phyloP scores from a whole-genome alignment of 2,113 vertebrate species.

The Ciconia boyciana region DNA sequence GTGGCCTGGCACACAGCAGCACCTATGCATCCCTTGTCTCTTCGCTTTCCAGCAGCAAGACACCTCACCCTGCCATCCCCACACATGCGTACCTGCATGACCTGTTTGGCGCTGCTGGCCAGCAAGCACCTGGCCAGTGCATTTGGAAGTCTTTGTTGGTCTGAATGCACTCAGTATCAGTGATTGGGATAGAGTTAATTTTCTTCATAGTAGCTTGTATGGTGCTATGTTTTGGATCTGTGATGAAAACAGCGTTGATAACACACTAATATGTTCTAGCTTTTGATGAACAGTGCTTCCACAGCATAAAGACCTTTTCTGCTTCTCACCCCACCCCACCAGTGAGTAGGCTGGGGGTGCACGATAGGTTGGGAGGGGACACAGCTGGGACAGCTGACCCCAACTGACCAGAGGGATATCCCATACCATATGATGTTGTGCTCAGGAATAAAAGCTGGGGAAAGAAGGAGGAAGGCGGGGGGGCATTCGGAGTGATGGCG shows the following conservation, averaged over 20 bases:
- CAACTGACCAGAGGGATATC: fast-evolving
- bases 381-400: neutral
- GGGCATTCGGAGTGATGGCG: fast-evolving
- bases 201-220: neutral
- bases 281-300: neutral
- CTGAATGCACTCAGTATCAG: neutral
- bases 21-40: neutral
- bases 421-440: neutral
- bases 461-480: neutral
- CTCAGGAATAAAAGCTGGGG: neutral
- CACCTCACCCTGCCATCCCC: neutral
- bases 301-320: neutral
- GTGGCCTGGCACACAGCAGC: neutral
- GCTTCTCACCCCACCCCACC: neutral
- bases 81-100: neutral
- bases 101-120: neutral
- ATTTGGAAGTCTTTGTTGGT: neutral
- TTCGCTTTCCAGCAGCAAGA: neutral
- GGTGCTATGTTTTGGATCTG: neutral
- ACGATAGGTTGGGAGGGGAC: neutral
- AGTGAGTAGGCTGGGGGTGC: neutral
- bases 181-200: neutral
- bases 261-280: neutral
- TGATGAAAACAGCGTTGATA: neutral
- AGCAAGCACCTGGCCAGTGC: neutral